phyloP scores from a whole-genome alignment of 1,140 invertebrate species.

The Aphelenchoides avenae region DNA sequence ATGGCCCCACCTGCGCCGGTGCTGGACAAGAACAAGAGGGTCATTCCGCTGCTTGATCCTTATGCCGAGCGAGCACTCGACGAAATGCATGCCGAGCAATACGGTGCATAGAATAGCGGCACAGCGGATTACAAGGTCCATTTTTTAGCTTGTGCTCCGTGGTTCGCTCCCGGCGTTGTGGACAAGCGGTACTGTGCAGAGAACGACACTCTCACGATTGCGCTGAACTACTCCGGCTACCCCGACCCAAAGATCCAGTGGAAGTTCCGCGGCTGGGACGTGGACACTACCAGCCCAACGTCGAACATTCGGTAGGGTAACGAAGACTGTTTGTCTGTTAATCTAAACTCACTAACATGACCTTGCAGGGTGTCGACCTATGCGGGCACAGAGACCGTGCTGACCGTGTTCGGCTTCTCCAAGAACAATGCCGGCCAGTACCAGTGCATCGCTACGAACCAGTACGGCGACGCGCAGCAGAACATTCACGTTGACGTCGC shows the following conservation, averaged over 20 bases:
- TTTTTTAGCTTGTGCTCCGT: slow-evolving; percentile 52
- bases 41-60: slow-evolving; percentile 58
- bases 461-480: slow-evolving; percentile 58
- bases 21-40: slow-evolving; percentile 52
- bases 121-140: not conserved
- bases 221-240: slow-evolving; percentile 52
- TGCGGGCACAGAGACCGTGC: slow-evolving; percentile 53
- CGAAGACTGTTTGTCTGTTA: not conserved
- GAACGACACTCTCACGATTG: slow-evolving; percentile 53
- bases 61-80: slow-evolving; percentile 56
- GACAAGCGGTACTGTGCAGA: slow-evolving; percentile 58
- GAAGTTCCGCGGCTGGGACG: slow-evolving; percentile 58
- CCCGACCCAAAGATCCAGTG: slow-evolving; percentile 58
- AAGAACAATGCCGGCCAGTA: slow-evolving; percentile 55
- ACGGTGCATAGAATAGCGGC: slow-evolving; percentile 20
- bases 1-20: slow-evolving; percentile 58
- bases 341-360: no score
- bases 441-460: slow-evolving; percentile 54
- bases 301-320: slow-evolving; percentile 41
- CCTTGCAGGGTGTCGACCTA: slow-evolving; percentile 42
- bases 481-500: slow-evolving; percentile 56
- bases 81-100: slow-evolving; percentile 52
- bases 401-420: slow-evolving; percentile 53
- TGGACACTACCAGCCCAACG: slow-evolving; percentile 48
- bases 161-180: slow-evolving; percentile 55